Evolutionary conservation across 2,888 invertebrate species (phyloP).

Genomic region (Eupithecia inturbata): DNA sequence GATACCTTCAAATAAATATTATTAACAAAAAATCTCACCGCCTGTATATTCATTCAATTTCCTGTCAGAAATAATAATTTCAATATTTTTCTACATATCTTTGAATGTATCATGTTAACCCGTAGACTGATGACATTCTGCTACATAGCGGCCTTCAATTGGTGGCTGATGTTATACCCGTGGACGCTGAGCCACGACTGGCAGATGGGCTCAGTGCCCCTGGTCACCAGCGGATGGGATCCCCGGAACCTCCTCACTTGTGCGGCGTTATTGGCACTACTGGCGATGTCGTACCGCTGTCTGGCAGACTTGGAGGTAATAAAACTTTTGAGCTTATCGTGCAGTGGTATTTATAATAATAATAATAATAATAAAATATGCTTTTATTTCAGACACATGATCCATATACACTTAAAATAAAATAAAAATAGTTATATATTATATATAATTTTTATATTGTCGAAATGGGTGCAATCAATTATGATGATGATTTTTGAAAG

Average conservation of each 20-base stretch:
- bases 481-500: too few relatives aligned
- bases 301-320: slow-evolving; percentile 88
- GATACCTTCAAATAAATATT: too few relatives aligned
- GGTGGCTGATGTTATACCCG: slow-evolving; percentile 92
- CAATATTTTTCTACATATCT: neutral
- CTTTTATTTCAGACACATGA: too few relatives aligned
- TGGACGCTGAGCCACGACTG: slow-evolving; percentile 92
- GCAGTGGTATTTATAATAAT: too few relatives aligned
- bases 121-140: slow-evolving; percentile 34
- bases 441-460: too few relatives aligned
- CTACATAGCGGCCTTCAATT: slow-evolving; percentile 92
- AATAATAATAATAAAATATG: too few relatives aligned
- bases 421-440: too few relatives aligned
- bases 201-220: slow-evolving; percentile 94
- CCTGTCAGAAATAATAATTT: too few relatives aligned
- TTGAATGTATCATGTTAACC: neutral
- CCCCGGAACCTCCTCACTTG: slow-evolving; percentile 89
- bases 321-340: too few relatives aligned
- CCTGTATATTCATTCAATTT: neutral
- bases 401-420: too few relatives aligned
- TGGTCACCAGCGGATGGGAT: slow-evolving; percentile 88
- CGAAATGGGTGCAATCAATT: too few relatives aligned
- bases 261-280: slow-evolving; percentile 85
- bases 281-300: slow-evolving; percentile 86
- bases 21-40: too few relatives aligned